These are phyloP conservation scores for Bradypodion ventrale DNA, from an alignment of 2,797 vertebrate genomes.

Conservation along the genomic window DNA sequence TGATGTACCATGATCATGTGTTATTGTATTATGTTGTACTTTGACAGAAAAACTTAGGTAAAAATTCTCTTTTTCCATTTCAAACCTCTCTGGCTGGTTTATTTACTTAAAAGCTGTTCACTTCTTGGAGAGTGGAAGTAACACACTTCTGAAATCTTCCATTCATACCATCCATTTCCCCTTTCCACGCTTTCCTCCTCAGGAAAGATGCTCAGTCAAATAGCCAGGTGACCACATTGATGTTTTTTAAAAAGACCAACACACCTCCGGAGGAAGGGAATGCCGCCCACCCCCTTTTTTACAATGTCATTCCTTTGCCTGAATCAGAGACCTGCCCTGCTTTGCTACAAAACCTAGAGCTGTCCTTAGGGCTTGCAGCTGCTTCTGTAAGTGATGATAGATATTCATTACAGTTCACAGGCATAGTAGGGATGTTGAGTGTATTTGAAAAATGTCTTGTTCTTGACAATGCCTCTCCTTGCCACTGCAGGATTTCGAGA, in stretches of 20 bases:
- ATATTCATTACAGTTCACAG: not conserved
- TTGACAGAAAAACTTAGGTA: no score
- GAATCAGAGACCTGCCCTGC: not conserved
- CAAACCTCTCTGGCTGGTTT: no score
- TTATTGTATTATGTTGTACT: no score
- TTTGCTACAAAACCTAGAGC: not conserved
- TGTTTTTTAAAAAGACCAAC: not conserved
- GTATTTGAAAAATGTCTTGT: no score
- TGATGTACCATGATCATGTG: no score
- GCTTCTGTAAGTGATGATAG: not conserved
- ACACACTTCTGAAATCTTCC: not conserved
- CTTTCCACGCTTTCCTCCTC: not conserved
- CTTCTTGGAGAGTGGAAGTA: no score
- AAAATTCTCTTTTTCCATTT: no score
- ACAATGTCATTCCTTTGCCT: not conserved
- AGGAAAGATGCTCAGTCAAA: not conserved
- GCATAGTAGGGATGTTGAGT: not conserved
- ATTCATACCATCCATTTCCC: constrained; percentile 20
- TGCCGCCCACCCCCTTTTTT: not conserved
- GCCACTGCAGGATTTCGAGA: no score
- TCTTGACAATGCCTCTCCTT: no score
- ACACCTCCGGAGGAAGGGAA: not conserved
- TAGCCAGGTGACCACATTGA: not conserved
- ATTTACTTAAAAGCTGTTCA: no score
- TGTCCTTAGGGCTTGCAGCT: constrained; percentile 2